Base-by-base conservation (phyloP, 2,888 invertebrate genomes). In the Erebia ligea region DNA sequence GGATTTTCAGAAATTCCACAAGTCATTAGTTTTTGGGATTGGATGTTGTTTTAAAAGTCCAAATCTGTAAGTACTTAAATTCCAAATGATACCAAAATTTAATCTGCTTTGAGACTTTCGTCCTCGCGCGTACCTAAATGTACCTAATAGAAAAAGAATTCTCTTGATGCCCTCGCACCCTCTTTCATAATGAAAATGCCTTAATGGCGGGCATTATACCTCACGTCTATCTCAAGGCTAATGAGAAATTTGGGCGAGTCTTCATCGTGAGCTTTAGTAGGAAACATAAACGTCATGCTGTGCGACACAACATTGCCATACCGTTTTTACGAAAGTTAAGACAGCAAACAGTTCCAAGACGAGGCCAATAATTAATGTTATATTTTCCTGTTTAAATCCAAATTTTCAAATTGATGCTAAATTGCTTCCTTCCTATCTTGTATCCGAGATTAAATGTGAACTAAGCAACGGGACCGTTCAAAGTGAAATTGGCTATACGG, bases 101-200 rank as follows among this genome's bases (percentile, higher is more conserved):
- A 62, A 62, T 62, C 48, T 62, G 11, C 21, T 8, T 17, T 48
- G 13, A 62, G 45, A 62, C 13, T 48, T 57, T 62, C 59, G 59
- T 59, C 67, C 66, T 57, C 52, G 48, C 59, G 19, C 68, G 68
- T 65, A 34, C 34, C 70, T 72, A 71, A 70, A 72, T 62, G 68
- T 65, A n/a, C n/a, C n/a, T n/a, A 66, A 75, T 71, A 67, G 67
- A 63, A 72, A 75, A 74, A 58, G 67, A 72, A 66, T 69, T 67
- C 62, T 61, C 52, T 21, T 17, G 50, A 6, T 56, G 40, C 64
- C 70, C 63, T 70, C 71, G 59, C 74, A 69, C 72, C 75, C 73
- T 70, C 73, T 75, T 76, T 75, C 76, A 75, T 77, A 73, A 77
- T 76, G 73, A 75, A 76, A 76, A 72, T 67, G 76, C 71, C 73